Conservation (phyloP, 1,140 invertebrate species). For the Drosophila leontia region DNA sequence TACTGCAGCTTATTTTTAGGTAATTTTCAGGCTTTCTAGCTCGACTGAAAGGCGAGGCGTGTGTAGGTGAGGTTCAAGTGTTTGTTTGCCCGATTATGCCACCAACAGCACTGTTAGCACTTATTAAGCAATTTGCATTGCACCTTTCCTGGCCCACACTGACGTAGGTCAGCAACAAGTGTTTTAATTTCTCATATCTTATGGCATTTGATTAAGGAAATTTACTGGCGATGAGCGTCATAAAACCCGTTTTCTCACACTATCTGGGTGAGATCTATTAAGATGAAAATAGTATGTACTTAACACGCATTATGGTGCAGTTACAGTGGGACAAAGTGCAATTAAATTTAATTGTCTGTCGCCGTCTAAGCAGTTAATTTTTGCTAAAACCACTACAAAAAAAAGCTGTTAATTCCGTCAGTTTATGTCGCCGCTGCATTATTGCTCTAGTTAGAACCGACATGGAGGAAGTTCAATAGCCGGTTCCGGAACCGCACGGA, state of each 20-base stretch:
- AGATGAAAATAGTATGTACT: conserved; percentile 63
- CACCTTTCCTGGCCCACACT: conserved; percentile 24
- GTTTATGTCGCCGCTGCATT: conserved; percentile 46
- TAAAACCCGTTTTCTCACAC: conserved; percentile 73
- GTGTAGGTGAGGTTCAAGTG: conserved; percentile 15
- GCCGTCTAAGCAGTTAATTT: conserved; percentile 16
- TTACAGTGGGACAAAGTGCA: conserved; percentile 34
- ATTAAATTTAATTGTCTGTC: conserved; percentile 67
- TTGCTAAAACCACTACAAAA: conserved; percentile 5
- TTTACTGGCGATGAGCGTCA: conserved; percentile 54
- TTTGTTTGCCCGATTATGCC: conserved; percentile 23
- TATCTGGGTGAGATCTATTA: conserved; percentile 56
- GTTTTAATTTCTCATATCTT: conserved; percentile 64
- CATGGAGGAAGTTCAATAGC: conserved; percentile 27
- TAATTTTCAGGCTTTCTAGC: conserved; percentile 19
- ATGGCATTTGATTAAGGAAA: conserved; percentile 71
- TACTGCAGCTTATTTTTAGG: not conserved
- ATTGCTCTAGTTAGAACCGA: conserved; percentile 40
- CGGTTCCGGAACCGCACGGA: conserved; percentile 30
- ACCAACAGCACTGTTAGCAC: not conserved
- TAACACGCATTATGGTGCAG: conserved; percentile 51
- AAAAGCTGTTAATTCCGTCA: conserved; percentile 7
- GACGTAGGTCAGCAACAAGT: conserved; percentile 64
- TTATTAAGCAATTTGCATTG: conserved; percentile 28
- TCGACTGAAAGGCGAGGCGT: not conserved